Evolutionary conservation across 2,888 invertebrate species (phyloP).

Genomic region (Laothoe populi): DNA sequence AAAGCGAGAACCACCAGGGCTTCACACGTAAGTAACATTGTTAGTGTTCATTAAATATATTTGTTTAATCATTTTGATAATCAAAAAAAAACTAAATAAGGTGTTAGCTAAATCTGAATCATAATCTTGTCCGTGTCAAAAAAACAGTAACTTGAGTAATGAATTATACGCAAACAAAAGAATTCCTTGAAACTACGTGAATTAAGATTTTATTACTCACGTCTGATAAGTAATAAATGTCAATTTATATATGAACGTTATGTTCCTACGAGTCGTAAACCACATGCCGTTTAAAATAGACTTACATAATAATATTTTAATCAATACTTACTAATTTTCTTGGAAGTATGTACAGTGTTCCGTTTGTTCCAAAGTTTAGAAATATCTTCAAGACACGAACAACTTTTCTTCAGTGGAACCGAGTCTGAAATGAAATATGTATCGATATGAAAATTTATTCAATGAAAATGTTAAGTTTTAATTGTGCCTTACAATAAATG

Average conservation of each 20-base stretch:
- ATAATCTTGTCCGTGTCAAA: too few relatives aligned
- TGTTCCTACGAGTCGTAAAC: neutral
- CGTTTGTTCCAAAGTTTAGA: conserved; percentile 22
- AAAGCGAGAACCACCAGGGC: conserved; percentile 93
- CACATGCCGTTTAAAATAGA: conserved; percentile 1
- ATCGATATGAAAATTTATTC: conserved; percentile 24
- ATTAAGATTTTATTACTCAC: neutral
- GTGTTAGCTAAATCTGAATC: too few relatives aligned
- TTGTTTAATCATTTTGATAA: neutral
- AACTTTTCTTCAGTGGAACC: conserved; percentile 17
- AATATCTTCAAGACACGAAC: conserved; percentile 16
- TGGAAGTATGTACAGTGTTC: conserved; percentile 15
- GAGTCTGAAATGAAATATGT: conserved; percentile 22
- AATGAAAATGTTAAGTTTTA: conserved; percentile 24
- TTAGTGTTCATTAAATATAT: too few relatives aligned
- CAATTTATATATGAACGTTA: neutral
- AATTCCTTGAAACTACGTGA: neutral
- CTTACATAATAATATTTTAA: conserved; percentile 13
- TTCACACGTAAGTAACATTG: conserved; percentile 90
- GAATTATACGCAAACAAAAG: too few relatives aligned
- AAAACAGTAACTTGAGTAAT: too few relatives aligned
- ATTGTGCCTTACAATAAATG: conserved; percentile 16
- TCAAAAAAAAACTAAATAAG: too few relatives aligned
- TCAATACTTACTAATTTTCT: conserved; percentile 20
- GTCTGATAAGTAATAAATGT: neutral